Evolutionary conservation across 2,797 vertebrate genomes (phyloP).

Genomic region (Apogon talboti): DNA sequence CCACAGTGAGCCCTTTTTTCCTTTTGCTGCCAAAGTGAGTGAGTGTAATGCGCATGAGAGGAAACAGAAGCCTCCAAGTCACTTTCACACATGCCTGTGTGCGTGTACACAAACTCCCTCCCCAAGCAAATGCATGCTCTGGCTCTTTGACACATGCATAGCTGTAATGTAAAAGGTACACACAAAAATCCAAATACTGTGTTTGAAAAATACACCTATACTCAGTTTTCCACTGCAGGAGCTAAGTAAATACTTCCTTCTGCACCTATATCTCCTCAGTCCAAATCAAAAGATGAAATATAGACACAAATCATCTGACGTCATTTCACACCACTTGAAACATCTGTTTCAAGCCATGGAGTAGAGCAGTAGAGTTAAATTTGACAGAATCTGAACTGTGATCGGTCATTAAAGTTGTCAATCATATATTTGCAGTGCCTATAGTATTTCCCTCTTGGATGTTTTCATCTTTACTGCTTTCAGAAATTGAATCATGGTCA

Average conservation of each 20-base stretch:
- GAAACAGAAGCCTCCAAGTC: conserved; percentile 66
- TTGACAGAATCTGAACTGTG: too few relatives aligned
- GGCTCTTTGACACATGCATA: conserved; percentile 6
- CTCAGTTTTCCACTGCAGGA: neutral
- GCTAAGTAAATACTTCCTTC: conserved; percentile 3
- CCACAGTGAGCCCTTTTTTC: conserved; percentile 49
- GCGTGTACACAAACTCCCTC: conserved; percentile 33
- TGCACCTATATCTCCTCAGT: too few relatives aligned
- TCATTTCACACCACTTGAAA: too few relatives aligned
- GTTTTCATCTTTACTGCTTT: too few relatives aligned
- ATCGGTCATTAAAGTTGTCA: too few relatives aligned
- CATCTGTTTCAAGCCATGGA: too few relatives aligned
- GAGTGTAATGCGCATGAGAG: conserved; percentile 69
- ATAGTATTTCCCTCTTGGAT: too few relatives aligned
- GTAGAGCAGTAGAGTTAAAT: too few relatives aligned
- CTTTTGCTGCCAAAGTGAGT: conserved; percentile 70
- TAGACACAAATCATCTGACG: too few relatives aligned
- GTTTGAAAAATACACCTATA: conserved; percentile 28
- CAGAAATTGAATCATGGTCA: too few relatives aligned
- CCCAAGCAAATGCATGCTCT: conserved; percentile 33
- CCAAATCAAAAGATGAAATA: too few relatives aligned
- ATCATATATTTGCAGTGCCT: too few relatives aligned
- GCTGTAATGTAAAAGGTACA: conserved; percentile 11
- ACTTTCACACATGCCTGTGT: conserved; percentile 34
- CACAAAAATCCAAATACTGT: conserved; percentile 20